These are phyloP conservation scores for Eriocheir sinensis DNA, from an alignment of 1,140 invertebrate species.

Conservation along the genomic window DNA sequence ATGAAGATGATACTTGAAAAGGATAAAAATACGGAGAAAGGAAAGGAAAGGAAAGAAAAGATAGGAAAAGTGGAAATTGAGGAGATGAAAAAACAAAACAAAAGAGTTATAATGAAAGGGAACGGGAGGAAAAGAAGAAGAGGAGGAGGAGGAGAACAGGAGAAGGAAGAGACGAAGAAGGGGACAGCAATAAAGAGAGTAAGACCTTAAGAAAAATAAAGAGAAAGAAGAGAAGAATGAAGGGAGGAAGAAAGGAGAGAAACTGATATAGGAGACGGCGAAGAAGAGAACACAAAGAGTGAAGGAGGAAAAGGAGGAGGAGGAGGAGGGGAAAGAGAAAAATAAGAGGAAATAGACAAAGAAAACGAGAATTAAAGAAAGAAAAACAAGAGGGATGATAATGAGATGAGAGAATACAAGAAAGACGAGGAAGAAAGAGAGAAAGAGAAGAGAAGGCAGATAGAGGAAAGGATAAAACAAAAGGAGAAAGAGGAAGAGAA, in stretches of 20 bases:
- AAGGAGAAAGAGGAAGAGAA: not conserved
- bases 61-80: not conserved
- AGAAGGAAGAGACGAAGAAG: not conserved
- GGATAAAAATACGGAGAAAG: not conserved
- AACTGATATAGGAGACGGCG: not conserved
- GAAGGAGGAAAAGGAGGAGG: not conserved
- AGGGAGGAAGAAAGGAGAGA: not conserved
- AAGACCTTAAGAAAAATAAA: conserved; percentile 17
- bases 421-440: not conserved
- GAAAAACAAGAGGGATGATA: not conserved
- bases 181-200: not conserved
- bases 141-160: not conserved
- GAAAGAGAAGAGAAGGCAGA: not conserved
- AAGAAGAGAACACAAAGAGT: not conserved
- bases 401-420: not conserved
- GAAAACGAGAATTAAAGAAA: not conserved
- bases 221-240: not conserved
- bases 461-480: not conserved
- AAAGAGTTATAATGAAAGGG: not conserved
- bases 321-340: not conserved
- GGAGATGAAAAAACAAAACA: not conserved
- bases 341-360: not conserved
- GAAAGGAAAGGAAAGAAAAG: not conserved
- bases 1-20: no score
- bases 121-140: not conserved